Evolutionary conservation across 2,113 vertebrate species (phyloP).

Genomic region (Coregonus clupeaformis): DNA sequence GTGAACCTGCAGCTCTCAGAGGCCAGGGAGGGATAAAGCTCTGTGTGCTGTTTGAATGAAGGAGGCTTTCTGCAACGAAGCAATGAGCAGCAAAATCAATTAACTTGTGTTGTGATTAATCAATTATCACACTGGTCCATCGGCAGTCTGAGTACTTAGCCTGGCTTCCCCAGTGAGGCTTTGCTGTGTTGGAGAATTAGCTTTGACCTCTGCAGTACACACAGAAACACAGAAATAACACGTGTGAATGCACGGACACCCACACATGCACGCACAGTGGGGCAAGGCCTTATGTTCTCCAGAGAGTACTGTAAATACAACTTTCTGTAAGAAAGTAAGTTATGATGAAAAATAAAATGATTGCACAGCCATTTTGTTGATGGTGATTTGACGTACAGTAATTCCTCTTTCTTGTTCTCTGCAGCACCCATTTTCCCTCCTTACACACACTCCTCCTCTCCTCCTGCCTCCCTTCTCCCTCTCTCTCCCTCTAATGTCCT

Average conservation of each 20-base stretch:
- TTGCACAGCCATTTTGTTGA: conserved; percentile 20
- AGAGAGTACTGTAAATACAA: too few species aligned
- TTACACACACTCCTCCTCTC: neutral
- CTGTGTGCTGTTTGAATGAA: conserved; percentile 40
- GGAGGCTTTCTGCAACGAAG: conserved; percentile 50
- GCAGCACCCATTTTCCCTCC: conserved; percentile 3
- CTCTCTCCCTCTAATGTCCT: conserved; percentile 5
- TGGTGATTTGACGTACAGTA: conserved; percentile 12
- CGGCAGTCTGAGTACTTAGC: conserved; percentile 51
- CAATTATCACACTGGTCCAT: conserved; percentile 43
- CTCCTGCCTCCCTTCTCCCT: conserved; percentile 4
- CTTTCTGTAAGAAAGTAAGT: too few species aligned
- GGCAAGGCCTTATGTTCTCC: neutral
- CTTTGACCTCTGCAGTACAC: conserved; percentile 38
- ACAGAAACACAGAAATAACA: conserved; percentile 9
- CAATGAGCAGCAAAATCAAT: conserved; percentile 62
- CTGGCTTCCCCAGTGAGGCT: conserved; percentile 29
- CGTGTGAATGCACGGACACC: neutral
- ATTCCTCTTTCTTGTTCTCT: neutral
- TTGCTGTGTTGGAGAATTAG: conserved; percentile 40
- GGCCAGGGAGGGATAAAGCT: conserved; percentile 14
- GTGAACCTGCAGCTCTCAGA: conserved; percentile 56
- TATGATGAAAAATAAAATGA: too few species aligned
- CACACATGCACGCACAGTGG: too few species aligned
- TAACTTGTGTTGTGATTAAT: conserved; percentile 57